These are phyloP conservation scores for Struthidea cinerea DNA, from an alignment of 2,113 vertebrate species.

Conservation along the genomic window DNA sequence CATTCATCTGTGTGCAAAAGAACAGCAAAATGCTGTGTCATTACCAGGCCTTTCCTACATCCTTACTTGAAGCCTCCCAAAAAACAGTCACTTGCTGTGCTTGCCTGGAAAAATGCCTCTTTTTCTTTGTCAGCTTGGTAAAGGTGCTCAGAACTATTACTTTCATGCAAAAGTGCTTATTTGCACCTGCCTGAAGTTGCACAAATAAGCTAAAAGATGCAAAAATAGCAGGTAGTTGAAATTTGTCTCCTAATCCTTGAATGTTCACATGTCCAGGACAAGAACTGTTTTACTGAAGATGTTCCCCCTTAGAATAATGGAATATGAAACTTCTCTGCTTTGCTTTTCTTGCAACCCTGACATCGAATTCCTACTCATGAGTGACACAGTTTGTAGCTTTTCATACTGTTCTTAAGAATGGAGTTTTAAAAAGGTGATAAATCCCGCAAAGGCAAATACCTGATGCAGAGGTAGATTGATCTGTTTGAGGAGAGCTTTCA, in stretches of 20 bases:
- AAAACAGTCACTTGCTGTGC: neutral
- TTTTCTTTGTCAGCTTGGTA: neutral
- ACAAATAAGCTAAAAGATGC: neutral
- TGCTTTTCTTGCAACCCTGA: neutral
- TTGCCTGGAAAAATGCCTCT: neutral
- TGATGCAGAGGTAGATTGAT: conserved; percentile 92
- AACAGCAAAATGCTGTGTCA: neutral
- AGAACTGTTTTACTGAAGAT: neutral
- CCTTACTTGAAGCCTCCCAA: neutral
- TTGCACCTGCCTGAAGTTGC: neutral
- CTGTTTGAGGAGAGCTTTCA: conserved; percentile 88
- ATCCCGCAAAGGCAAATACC: conserved; percentile 72
- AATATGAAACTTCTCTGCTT: neutral
- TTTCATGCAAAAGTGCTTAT: neutral
- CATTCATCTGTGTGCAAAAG: neutral
- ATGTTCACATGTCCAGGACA: neutral
- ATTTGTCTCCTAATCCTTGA: neutral
- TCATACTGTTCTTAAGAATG: neutral
- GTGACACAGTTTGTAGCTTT: neutral
- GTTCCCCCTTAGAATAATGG: neutral
- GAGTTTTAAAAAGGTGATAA: conserved; percentile 38
- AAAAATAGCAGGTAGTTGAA: neutral
- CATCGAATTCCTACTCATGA: neutral
- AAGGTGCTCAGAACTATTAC: neutral
- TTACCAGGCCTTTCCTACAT: neutral